Conservation (phyloP, 2,888 invertebrate genomes). For the Psylliodes chrysocephalus region DNA sequence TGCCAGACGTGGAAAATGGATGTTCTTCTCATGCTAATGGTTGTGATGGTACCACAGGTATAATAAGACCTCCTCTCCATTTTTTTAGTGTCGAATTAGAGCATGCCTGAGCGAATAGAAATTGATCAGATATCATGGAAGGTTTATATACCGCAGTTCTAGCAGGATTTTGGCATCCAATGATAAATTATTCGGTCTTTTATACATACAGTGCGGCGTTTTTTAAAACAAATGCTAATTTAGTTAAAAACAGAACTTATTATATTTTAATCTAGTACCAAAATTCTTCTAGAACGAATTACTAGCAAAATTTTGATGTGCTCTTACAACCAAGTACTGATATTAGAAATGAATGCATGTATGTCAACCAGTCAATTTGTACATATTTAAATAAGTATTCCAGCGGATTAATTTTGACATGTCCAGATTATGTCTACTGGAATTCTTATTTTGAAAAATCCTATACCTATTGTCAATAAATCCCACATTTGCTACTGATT, state of each 20-base stretch:
- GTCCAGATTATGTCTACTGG: background rate
- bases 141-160: no score
- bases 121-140: no score
- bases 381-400: background rate
- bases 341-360: slow-evolving; percentile 1
- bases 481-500: no score
- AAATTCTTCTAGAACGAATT: background rate
- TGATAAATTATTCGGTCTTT: no score
- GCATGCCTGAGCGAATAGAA: slow-evolving; percentile 31
- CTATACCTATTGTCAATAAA: no score
- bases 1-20: slow-evolving; percentile 84
- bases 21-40: slow-evolving; percentile 93
- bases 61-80: slow-evolving; percentile 44
- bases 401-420: background rate
- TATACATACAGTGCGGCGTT: no score
- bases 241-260: no score
- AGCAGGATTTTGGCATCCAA: no score
- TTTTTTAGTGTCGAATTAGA: slow-evolving; percentile 39
- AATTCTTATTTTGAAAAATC: no score
- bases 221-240: no score
- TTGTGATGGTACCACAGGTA: slow-evolving; percentile 92
- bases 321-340: background rate
- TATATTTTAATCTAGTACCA: no score
- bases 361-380: background rate
- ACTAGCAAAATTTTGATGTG: background rate